phyloP scores from a whole-genome alignment of 2,113 vertebrate species.

The Syrrhaptes paradoxus region DNA sequence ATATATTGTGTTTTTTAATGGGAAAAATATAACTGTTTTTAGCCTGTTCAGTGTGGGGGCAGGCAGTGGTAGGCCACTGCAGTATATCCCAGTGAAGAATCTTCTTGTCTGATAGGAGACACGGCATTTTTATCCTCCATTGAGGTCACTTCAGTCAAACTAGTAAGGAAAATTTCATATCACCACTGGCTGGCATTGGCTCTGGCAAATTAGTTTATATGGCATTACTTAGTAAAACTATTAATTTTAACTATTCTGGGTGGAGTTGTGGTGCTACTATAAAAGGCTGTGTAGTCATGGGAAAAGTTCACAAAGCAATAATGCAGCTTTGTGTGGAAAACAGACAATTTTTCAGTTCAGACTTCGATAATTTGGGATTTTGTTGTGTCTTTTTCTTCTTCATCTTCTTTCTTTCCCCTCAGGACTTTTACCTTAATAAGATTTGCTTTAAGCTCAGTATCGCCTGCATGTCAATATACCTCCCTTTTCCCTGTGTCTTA shows the following conservation, averaged over 20 bases:
- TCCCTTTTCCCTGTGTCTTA: neutral
- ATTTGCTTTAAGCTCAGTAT: neutral
- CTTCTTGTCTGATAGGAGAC: neutral
- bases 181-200: neutral
- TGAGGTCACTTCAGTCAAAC: neutral
- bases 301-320: neutral
- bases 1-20: neutral
- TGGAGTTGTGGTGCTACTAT: neutral
- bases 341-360: neutral
- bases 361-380: neutral
- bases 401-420: fast-evolving
- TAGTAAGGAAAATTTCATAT: neutral
- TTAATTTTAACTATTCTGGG: neutral
- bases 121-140: neutral
- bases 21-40: neutral
- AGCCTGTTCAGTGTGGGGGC: neutral
- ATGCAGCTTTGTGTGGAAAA: neutral
- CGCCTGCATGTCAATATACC: neutral
- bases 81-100: neutral
- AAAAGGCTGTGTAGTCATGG: neutral
- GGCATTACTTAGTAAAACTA: neutral
- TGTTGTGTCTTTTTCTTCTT: neutral
- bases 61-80: neutral
- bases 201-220: neutral
- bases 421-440: neutral